Base-by-base conservation (phyloP, 2,797 vertebrate species). In the Allobates femoralis region DNA sequence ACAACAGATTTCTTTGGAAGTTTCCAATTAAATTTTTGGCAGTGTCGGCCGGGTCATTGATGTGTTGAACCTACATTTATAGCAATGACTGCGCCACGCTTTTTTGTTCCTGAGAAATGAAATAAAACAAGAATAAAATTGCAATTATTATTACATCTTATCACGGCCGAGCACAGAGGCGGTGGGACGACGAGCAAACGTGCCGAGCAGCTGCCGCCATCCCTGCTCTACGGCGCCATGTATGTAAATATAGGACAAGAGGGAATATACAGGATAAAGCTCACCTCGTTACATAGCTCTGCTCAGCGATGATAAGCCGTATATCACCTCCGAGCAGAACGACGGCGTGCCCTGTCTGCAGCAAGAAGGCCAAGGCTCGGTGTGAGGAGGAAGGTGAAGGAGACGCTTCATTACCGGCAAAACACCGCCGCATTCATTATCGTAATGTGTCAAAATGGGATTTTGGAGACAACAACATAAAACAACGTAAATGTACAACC, bases 101-200 rank as follows among this genome's bases (percentile, higher is more conserved):
- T 19, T 85, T 86, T 66, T 37, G 37, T 84, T 28, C 15, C 77
- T 66, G 85, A 34, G 50, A 85, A 60, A 67, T 56, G 30, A 66
- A 66, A 81, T 85, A 71, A 78, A 79, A 76, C 26, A 23, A 50
- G 26, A 88, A 82, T 34, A 60, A 73, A 80, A 81, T 37, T 81
- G 78, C 69, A 58, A 32, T 80, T 80, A 82, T 81, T 75, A 86
- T 86, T 76, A 55, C 46, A 21, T 56, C 79, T 86, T 86, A 86
- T 86, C 85, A 51, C 26, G 28, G 58, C 6, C 23, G 16, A 26
- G 78, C 85, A 80, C 53, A 37, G 37, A 85, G 46, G 71, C 53
- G 64, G 74, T 1, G 23, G 30, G 75, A 77, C 60, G 32, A 66
- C 10, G 32, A 21, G 41, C 8, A 11, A 74, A 55, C 19, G 6